Percentiles rank a stretch among this genome's conserved stretches.
Conservation (phyloP, 2,888 invertebrate species). For the Augiades crinisus region DNA sequence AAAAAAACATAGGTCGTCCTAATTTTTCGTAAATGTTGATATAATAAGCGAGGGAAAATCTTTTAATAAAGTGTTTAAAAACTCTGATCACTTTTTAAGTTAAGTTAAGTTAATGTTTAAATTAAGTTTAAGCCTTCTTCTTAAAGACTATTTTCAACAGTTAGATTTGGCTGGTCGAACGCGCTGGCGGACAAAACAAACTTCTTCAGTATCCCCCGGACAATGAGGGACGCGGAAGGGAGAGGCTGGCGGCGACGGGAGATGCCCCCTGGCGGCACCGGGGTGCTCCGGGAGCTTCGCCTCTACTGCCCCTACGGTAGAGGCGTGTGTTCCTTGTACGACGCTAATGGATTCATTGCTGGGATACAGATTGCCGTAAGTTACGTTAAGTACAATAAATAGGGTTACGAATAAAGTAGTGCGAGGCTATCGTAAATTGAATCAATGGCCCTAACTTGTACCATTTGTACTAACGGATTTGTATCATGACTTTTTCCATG, state of each 20-base stretch:
- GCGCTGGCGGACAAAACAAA: slow-evolving; percentile 66
- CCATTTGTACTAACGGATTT: no score
- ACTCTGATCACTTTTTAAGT: no score
- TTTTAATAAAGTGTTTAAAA: no score
- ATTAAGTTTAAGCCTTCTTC: no score
- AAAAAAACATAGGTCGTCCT: no score
- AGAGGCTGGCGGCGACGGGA: slow-evolving; percentile 62
- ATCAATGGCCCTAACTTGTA: no score
- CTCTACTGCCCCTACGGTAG: slow-evolving; percentile 65
- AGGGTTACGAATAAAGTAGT: no score
- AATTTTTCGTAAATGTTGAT: no score
- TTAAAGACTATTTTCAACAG: slow-evolving; percentile 39
- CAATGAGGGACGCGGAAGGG: slow-evolving; percentile 57
- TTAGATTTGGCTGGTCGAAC: slow-evolving; percentile 72
- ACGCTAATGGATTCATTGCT: slow-evolving; percentile 65
- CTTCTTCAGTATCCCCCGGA: slow-evolving; percentile 70
- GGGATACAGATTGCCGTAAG: slow-evolving; percentile 71
- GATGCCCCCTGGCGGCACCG: slow-evolving; percentile 42
- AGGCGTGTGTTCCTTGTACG: slow-evolving; percentile 64
- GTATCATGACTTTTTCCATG: no score
- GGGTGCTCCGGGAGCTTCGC: slow-evolving; percentile 58
- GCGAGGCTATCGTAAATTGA: not conserved
- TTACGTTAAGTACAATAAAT: no score
- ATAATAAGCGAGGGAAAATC: no score
- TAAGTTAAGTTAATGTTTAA: no score